Percentiles rank a stretch among this genome's conserved stretches.
These are phyloP conservation scores for Drosophila subquinaria DNA, from an alignment of 2,888 invertebrate genomes.

Conservation along the genomic window DNA sequence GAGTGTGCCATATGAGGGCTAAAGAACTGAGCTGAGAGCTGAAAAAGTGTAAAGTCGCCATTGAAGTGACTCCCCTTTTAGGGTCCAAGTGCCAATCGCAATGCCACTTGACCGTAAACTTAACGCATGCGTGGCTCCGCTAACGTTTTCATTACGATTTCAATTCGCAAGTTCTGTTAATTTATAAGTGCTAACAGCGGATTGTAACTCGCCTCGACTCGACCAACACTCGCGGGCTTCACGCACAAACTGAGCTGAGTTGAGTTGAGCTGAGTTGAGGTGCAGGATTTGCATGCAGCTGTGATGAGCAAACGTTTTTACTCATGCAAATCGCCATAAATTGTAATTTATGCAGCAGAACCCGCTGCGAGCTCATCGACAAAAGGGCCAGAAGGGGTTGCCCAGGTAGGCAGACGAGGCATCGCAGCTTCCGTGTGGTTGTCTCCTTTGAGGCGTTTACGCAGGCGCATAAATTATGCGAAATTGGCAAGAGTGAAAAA, in stretches of 20 bases:
- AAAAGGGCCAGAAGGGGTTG: conserved; percentile 41
- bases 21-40: conserved; percentile 3
- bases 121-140: conserved; percentile 69
- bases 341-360: conserved; percentile 80
- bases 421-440: conserved; percentile 47
- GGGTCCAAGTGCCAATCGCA: conserved; percentile 23
- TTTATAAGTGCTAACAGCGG: conserved; percentile 25
- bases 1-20: conserved; percentile 52
- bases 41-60: conserved; percentile 35
- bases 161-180: conserved; percentile 21
- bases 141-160: conserved; percentile 40
- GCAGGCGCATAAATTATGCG: conserved; percentile 83
- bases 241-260: conserved; percentile 67
- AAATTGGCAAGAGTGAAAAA: conserved; percentile 18
- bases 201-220: background rate
- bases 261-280: conserved; percentile 34
- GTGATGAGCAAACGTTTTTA: conserved; percentile 52
- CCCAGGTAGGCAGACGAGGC: conserved; percentile 49
- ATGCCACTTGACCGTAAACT: conserved; percentile 71
- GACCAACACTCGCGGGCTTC: conserved; percentile 65
- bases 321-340: conserved; percentile 83
- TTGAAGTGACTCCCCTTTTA: conserved; percentile 26
- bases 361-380: conserved; percentile 54
- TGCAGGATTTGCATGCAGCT: conserved; percentile 62
- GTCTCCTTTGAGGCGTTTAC: conserved; percentile 76